Evolutionary conservation across 2,797 vertebrate genomes (phyloP).

Genomic region (Gastrophryne carolinensis): DNA sequence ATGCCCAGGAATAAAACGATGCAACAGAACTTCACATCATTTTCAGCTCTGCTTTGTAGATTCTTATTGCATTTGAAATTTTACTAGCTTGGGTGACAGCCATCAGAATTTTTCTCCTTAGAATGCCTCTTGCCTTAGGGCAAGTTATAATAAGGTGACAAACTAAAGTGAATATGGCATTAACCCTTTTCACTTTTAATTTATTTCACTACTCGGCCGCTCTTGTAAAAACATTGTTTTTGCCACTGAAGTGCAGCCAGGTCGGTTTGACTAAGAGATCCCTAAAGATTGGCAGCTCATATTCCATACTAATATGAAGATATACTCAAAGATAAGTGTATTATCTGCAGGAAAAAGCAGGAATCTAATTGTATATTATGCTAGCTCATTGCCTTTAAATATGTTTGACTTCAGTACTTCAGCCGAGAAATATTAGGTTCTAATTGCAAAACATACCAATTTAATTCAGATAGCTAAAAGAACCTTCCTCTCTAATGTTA

Average conservation of each 20-base stretch:
- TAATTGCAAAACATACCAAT: constrained; percentile 26
- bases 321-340: constrained; percentile 31
- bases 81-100: constrained; percentile 54
- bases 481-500: constrained; percentile 9
- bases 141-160: constrained; percentile 71
- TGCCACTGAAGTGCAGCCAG: constrained; percentile 49
- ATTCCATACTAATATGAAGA: constrained; percentile 52
- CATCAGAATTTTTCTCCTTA: constrained; percentile 55
- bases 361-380: neutral
- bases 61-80: constrained; percentile 56
- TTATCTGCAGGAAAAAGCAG: constrained; percentile 1
- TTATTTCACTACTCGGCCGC: constrained; percentile 62
- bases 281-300: constrained; percentile 43
- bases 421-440: neutral
- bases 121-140: constrained; percentile 56
- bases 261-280: constrained; percentile 49
- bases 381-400: neutral
- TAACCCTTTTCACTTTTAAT: constrained; percentile 61
- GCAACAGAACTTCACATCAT: constrained; percentile 46
- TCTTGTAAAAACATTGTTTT: constrained; percentile 54
- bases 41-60: constrained; percentile 59
- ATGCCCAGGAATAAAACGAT: constrained; percentile 55
- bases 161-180: constrained; percentile 57
- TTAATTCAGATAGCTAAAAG: neutral
- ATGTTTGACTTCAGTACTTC: neutral